phyloP scores from a whole-genome alignment of 2,113 vertebrate species.

The Myocastor coypus region DNA sequence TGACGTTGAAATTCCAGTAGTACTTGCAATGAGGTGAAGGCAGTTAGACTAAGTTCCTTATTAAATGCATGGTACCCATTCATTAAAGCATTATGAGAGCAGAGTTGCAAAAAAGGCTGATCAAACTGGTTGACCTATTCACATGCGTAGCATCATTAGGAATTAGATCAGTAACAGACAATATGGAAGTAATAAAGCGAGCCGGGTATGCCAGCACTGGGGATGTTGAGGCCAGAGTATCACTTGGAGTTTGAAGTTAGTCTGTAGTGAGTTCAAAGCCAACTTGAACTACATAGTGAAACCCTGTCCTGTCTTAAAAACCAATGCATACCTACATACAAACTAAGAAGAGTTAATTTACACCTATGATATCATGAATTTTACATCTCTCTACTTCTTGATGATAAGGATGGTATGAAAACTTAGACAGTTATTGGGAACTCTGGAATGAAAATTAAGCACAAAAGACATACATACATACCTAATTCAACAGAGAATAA shows the following conservation, averaged over 20 bases:
- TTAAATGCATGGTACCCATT: neutral
- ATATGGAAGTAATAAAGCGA: slow-evolving; percentile 17
- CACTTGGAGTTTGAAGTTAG: neutral
- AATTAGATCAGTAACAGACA: neutral
- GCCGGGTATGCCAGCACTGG: neutral
- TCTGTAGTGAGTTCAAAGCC: too few relatives aligned
- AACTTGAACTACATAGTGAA: too few relatives aligned
- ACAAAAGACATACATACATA: neutral
- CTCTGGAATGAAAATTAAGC: neutral
- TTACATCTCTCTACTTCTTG: neutral
- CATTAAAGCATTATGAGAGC: neutral
- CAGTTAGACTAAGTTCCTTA: neutral
- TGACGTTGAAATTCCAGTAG: slow-evolving; percentile 4
- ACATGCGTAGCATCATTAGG: neutral
- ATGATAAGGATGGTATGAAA: neutral
- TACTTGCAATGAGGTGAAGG: slow-evolving; percentile 14
- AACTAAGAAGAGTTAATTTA: neutral
- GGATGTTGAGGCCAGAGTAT: neutral
- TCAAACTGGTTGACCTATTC: neutral
- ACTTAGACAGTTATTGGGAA: neutral
- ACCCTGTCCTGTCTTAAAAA: too few relatives aligned
- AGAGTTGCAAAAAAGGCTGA: neutral
- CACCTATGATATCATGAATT: neutral
- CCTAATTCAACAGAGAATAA: neutral
- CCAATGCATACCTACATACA: neutral